Evolutionary conservation across 2,113 vertebrate species (phyloP).

Genomic region (Ceuthmochares aereus): DNA sequence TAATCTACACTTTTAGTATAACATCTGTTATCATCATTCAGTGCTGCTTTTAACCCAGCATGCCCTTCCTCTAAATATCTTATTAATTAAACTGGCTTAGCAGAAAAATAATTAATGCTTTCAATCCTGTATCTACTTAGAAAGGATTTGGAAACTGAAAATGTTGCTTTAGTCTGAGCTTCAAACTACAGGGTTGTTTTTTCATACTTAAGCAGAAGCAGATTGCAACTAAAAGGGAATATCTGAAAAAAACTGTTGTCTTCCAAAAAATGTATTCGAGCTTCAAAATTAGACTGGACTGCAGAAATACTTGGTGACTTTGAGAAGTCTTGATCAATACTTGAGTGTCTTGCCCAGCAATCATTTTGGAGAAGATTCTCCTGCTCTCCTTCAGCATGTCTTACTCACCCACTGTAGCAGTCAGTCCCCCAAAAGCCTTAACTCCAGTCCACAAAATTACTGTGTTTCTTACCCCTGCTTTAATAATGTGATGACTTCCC

Average conservation of each 20-base stretch:
- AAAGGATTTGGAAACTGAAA: constrained; percentile 43
- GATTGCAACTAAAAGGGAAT: not conserved
- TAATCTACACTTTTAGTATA: not conserved
- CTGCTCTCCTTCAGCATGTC: not conserved
- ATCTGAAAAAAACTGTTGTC: not conserved
- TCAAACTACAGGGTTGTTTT: not conserved
- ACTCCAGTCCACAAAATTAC: not conserved
- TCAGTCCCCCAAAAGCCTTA: not conserved
- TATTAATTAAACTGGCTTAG: constrained; percentile 65
- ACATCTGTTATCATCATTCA: constrained; percentile 55
- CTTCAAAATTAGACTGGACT: not conserved
- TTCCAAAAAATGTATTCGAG: not conserved
- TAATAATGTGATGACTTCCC: not conserved
- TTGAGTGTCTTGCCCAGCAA: not conserved
- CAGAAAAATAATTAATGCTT: constrained; percentile 58
- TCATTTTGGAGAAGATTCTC: not conserved
- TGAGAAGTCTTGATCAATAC: not conserved
- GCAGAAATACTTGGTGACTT: not conserved
- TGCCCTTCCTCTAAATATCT: constrained; percentile 57
- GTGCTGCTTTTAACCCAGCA: constrained; percentile 20
- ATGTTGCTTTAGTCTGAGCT: constrained; percentile 15
- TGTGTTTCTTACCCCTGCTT: not conserved
- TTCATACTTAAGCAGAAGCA: not conserved
- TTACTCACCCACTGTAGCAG: not conserved
- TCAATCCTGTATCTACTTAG: constrained; percentile 46